Conservation (phyloP, 1,140 invertebrate genomes). For the Sycophila sp. region DNA sequence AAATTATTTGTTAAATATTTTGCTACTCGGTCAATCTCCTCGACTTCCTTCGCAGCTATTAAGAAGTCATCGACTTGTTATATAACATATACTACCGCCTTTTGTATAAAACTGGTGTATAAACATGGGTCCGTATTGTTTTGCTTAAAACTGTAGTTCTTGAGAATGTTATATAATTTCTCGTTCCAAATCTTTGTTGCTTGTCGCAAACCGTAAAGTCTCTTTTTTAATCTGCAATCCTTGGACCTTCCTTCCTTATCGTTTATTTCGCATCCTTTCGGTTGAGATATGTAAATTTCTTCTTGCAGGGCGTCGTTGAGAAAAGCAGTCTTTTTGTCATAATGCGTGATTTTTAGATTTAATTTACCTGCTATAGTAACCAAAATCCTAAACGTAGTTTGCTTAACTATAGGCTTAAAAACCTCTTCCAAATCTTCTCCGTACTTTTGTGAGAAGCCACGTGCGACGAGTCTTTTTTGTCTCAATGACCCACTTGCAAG, state of each 20-base stretch:
- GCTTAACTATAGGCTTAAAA: background rate
- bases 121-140: slow-evolving; percentile 13
- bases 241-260: background rate
- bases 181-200: background rate
- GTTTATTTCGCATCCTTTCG: background rate
- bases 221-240: background rate
- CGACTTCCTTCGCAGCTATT: background rate
- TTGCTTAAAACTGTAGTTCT: background rate
- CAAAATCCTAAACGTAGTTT: background rate
- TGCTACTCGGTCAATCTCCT: background rate
- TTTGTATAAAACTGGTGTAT: slow-evolving; percentile 41
- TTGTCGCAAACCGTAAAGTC: background rate
- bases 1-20: background rate
- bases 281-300: background rate
- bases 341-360: background rate
- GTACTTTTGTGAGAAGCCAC: slow-evolving; percentile 39
- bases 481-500: slow-evolving; percentile 53
- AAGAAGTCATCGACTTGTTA: background rate
- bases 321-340: background rate
- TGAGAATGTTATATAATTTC: background rate
- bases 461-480: slow-evolving; percentile 47
- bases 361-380: background rate
- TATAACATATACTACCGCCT: background rate
- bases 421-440: background rate
- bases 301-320: background rate